phyloP scores from a whole-genome alignment of 2,888 invertebrate species.

The Resseliella maxima region DNA sequence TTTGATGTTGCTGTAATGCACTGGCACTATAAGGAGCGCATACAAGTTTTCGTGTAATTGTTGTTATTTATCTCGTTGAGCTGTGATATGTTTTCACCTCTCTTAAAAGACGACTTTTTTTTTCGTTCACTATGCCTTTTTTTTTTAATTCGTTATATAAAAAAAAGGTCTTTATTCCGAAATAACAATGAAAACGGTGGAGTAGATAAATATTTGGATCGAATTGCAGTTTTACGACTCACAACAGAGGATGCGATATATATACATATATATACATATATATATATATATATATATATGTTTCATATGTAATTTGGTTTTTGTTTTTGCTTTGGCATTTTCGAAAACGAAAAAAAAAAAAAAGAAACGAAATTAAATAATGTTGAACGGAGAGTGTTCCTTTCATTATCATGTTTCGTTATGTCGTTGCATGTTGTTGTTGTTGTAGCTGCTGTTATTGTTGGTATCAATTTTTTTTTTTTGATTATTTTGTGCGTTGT shows the following conservation, averaged over 20 bases:
- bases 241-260: not conserved
- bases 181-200: constrained; percentile 16
- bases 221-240: constrained; percentile 36
- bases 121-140: not conserved
- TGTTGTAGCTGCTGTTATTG: not conserved
- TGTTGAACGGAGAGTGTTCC: constrained; percentile 3
- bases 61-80: not conserved
- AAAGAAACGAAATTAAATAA: no score
- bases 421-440: not conserved
- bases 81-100: not conserved
- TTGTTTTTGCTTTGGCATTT: not conserved
- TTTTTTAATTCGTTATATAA: not conserved
- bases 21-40: not conserved
- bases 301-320: not conserved
- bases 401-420: not conserved
- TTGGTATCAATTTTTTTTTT: not conserved
- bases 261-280: no score
- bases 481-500: not conserved
- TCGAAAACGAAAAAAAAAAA: no score
- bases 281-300: no score
- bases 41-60: not conserved
- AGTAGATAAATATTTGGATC: constrained; percentile 47
- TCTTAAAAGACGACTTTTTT: constrained; percentile 26
- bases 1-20: no score
- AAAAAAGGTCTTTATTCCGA: not conserved